Conservation (phyloP, 2,113 vertebrate genomes). For the Aspiorhynchus laticeps region DNA sequence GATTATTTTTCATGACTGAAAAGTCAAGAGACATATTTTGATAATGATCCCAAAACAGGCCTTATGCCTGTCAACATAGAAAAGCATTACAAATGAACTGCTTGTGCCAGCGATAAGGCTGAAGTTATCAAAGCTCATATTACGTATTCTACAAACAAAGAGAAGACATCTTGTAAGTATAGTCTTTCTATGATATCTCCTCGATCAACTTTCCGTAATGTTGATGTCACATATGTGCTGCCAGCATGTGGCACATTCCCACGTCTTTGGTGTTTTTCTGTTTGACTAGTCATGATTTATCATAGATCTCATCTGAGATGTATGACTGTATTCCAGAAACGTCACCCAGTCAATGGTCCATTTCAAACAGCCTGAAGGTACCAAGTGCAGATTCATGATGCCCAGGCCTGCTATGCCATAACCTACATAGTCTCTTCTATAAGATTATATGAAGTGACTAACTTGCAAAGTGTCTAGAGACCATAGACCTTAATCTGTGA, state of each 20-base stretch:
- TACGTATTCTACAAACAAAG: background rate
- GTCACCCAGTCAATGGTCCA: background rate
- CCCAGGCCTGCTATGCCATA: background rate
- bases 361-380: constrained; percentile 13
- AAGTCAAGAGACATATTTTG: background rate
- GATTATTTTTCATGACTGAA: no score
- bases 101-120: background rate
- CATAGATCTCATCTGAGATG: background rate
- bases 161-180: background rate
- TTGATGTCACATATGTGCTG: background rate
- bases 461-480: background rate
- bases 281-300: background rate
- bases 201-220: background rate
- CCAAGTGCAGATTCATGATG: constrained; percentile 10
- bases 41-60: background rate
- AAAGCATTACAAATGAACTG: background rate
- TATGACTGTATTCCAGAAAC: background rate
- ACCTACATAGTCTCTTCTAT: background rate
- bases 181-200: background rate
- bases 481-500: constrained; percentile 4
- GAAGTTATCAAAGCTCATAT: background rate
- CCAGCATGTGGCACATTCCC: background rate
- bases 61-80: background rate
- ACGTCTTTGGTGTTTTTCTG: background rate
- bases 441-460: background rate